Base-by-base conservation (phyloP, 2,113 vertebrate genomes). In the Colaptes auratus region DNA sequence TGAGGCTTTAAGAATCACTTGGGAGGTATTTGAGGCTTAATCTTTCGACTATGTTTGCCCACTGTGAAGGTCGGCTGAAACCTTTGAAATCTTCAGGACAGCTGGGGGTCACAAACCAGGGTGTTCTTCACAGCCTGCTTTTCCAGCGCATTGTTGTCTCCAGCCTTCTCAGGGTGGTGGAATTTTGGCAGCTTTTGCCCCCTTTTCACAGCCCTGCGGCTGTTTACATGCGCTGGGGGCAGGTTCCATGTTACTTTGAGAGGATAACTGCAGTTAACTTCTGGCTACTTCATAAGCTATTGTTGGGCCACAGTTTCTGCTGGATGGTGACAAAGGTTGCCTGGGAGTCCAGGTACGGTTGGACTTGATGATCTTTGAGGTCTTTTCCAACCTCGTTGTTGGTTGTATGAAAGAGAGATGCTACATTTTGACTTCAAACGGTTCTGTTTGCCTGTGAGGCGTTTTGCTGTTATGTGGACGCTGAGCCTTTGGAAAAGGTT, bases 381-480 rank as follows among this genome's bases (percentile, higher is more conserved):
- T 39, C 39, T 39, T 39, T 39, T 39, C 39, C 39, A 39, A 39
- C 39, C 39, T 12, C 10, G 10, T 39, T 39, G 39, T 39, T 39
- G 39, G 12, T 39, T 39, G 10, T 39, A 12, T 39, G 39, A 39
- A 39, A 27, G 25, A 20, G 10, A 21, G 50, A 10, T 6, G 15
- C 39, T 35, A 4, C 5, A 2, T 64, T 90, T 74, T 74, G 15
- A 21, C 6, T 42, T 66, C 20, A 31, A 14, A 6, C 27, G 35
- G 0, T 4, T 50, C 2, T 1, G 0, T n/a, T 76, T 65, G 5
- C 28, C 20, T 11, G 20, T 6, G 39, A 0, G 2, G 1, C 50
- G 9, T 78, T 93, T 80, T 66, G 12, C 7, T 78, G 78, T 84
- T 71, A 33, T 1, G 1, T 6, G n/a, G 8, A 5, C 9, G 18